Evolutionary conservation across 2,888 invertebrate genomes (phyloP).

Genomic region (Cephus pulcher): DNA sequence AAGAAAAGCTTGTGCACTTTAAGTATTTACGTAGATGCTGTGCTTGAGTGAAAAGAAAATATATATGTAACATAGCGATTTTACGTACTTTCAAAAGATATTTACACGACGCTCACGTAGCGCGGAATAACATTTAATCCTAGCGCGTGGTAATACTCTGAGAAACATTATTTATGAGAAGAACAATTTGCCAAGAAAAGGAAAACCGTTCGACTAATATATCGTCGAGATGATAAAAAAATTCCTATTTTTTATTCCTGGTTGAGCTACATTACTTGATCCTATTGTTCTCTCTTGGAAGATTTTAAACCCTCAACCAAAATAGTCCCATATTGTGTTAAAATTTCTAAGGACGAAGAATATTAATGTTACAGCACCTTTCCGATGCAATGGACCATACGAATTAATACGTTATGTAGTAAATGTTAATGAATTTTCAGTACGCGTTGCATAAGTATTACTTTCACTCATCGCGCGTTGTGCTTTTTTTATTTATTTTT

Average conservation of each 20-base stretch:
- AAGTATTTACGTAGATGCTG: neutral
- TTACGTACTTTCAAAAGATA: neutral
- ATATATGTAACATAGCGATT: neutral
- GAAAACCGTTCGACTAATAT: neutral
- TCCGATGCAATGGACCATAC: neutral
- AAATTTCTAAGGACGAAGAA: constrained; percentile 1
- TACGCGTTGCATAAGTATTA: constrained; percentile 2
- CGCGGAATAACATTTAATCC: neutral
- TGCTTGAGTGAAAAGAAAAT: neutral
- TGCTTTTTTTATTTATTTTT: neutral
- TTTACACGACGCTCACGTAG: neutral
- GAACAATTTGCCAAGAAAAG: neutral
- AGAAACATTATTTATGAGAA: neutral
- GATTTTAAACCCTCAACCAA: constrained; percentile 26
- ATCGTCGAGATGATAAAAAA: neutral
- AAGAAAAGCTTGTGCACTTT: neutral
- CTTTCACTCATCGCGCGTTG: neutral
- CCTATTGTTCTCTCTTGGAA: neutral
- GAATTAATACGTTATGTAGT: constrained; percentile 1
- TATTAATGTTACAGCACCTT: constrained; percentile 5
- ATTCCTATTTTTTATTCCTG: neutral
- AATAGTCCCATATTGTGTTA: constrained; percentile 13
- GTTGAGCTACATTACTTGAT: neutral
- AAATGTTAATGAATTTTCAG: neutral
- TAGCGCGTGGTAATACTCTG: neutral